Base-by-base conservation (phyloP, 2,888 invertebrate species). In the Dyspetes luteomarginatus region DNA sequence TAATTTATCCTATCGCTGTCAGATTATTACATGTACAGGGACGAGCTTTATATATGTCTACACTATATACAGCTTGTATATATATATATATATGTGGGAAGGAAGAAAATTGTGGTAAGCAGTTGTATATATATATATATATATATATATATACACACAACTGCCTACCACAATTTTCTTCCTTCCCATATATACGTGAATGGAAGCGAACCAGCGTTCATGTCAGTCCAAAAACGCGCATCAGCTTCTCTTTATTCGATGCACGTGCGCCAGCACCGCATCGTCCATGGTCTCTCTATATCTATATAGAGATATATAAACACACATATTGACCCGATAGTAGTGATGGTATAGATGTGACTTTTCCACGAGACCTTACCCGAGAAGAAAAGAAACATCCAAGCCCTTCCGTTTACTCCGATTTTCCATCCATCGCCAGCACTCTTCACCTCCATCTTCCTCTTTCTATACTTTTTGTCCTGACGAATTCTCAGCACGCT, bases 361-460 rank as follows among this genome's bases (percentile, higher is more conserved):
- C n/a, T n/a, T 60, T 79, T 56, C 69, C 50, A 3, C 68, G 41
- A 74, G 73, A 74, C 48, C 64, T 74, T 68, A 52, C 43, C 24
- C 62, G 62, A 48, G 73, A 64, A 74, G 68, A 74, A 74, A 79
- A 74, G 74, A 64, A 74, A 74, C 64, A 48, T 74, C 73, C 68
- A 56, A 56, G 68, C 28, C 50, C 69, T 65, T 67, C 60, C 72
- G 72, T 67, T 67, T 74, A 43, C 68, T 62, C 48, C 73, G 78
- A 74, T 79, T 79, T 73, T 74, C 74, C 68, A 79, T 64, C 74
- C 36, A 69, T 74, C 64, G 68, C 28, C 26, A 19, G 41, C 36
- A 43, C 28, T 62, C 26, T 15, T 12, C 71, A 12, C 4, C 17
- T 5, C 15, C 7, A 36, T 22, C 41, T 43, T 22, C 55, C 55